Evolutionary conservation across 30 jellyfish, hydroid and myxozoan species (phyloP), one percentile per base, ranked within the genome.

Genomic region (Phacellophora camtschatica): DNA sequence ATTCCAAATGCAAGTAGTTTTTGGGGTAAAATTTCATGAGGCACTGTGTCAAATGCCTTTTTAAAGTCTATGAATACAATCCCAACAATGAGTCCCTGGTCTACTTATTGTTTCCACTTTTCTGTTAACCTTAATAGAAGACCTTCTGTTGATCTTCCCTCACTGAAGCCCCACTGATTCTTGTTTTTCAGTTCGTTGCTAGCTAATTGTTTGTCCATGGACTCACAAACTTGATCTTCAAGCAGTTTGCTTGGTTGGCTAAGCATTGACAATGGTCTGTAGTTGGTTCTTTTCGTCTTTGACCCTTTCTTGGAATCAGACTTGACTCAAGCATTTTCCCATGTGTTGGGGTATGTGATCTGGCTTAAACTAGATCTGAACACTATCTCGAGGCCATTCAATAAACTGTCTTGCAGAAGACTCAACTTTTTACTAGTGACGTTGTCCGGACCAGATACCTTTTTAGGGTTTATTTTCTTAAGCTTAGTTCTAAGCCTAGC

Each of bases 141-240:
- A 64, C 35, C 71, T 63, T 78, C 83, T 20, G 90, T 78, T 59
- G 90, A 78, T 37, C 71, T 42, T 56, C 59, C 82, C 59, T 28
- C 55, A 12, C 73, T 57, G 74, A 78, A 78, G 32, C 90, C 89
- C 90, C 90, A 78, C 41, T 78, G 90, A 62, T 78, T 57, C 32
- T 59, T 62, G 41, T 22, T 78, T 59, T 31, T 7, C 34, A 78
- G 57, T 12, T 63, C 33, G 56, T 25, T 35, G 55, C 58, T 64
- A 64, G 31, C 30, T 18, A 78, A 30, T 18, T 78, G 82, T 16
- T 71, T 56, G 54, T 59, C 39, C 37, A 35, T 19, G 55, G 57
- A 55, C 33, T 19, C 53, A 13, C 72, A 61, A 0, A 59, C 43
- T n/a, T 27, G 43, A 30, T 63, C 35, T 22, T 78, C 83, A n/a